phyloP scores from a whole-genome alignment of 92 coral and sea anemone species.

The Phenganax subtilis region DNA sequence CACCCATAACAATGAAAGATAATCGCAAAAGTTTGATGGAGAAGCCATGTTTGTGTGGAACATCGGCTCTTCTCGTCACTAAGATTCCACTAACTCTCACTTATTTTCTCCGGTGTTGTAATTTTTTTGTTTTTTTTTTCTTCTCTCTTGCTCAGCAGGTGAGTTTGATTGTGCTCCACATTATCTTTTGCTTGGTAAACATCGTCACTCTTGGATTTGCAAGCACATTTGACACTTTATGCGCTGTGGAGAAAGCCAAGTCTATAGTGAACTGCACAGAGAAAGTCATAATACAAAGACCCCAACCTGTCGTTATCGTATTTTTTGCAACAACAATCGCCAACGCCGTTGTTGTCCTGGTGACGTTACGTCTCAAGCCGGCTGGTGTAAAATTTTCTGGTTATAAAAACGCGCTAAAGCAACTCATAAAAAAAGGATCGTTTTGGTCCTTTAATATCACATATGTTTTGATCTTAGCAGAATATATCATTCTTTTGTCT shows the following conservation, averaged over 20 bases:
- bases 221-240: conserved; percentile 13
- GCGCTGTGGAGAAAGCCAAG: conserved; percentile 14
- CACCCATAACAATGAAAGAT: no score
- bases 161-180: conserved; percentile 18
- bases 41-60: no score
- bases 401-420: background rate
- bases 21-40: no score
- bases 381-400: conserved; percentile 26
- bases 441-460: conserved; percentile 24
- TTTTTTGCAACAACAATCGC: background rate
- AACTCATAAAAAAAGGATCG: conserved; percentile 16
- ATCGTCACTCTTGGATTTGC: conserved; percentile 15
- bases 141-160: background rate
- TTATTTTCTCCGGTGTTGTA: background rate
- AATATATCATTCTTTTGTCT: background rate
- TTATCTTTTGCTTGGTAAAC: conserved; percentile 9
- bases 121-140: background rate
- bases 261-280: conserved; percentile 29
- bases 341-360: conserved; percentile 15
- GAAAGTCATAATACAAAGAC: conserved; percentile 15
- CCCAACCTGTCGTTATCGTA: conserved; percentile 22
- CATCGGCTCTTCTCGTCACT: no score
- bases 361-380: conserved; percentile 24
- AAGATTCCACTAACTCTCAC: background rate
- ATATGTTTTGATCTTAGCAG: background rate